Evolutionary conservation across 2,888 invertebrate species (phyloP), one percentile per base, ranked within the genome.

Genomic region (Drosophila paucipuncta): DNA sequence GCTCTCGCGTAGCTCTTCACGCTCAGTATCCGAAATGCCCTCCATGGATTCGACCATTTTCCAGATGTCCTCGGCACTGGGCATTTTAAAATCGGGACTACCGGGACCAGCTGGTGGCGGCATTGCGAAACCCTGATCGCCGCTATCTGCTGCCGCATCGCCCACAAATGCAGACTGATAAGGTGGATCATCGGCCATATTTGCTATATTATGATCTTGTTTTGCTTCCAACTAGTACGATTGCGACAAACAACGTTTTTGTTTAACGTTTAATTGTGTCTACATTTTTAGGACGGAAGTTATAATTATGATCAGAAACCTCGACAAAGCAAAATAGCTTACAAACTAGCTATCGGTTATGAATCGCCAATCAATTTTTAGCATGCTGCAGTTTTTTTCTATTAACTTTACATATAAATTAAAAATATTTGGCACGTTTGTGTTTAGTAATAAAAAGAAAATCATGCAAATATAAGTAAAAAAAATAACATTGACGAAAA

Each of bases 21-120:
- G 95, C 61, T 95, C 95, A 30, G 95, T 95, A 7, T 96, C 96
- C 59, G 94, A 93, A 3, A 96, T 88, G 3, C 94, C 95, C 0
- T 92, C 86, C 83, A 95, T 94, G 0, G 94, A 91, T 28, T 96
- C 94, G 30, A 96, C 92, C 91, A 95, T 92, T 52, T 94, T 94
- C 72, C 96, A 85, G 1, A 96, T 88, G 49, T 95, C 94, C 31
- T 95, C 95, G 2, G 94, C 89, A 1, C 94, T 94, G 0, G 95
- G 95, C 68, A 95, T 93, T 66, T 94, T 91, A n/a, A 92, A 91
- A 55, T 93, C 85, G 5, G 83, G 91, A 22, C 60, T 57, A 22
- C 85, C 82, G 16, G 93, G 80, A 59, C 82, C 81, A 35, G 68
- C n/a, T 4, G 57, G 37, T 25, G 85, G 71, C 2, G 82, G 80